Evolutionary conservation across 2,888 invertebrate genomes (phyloP).

Genomic region (Phrixothrix hirtus): DNA sequence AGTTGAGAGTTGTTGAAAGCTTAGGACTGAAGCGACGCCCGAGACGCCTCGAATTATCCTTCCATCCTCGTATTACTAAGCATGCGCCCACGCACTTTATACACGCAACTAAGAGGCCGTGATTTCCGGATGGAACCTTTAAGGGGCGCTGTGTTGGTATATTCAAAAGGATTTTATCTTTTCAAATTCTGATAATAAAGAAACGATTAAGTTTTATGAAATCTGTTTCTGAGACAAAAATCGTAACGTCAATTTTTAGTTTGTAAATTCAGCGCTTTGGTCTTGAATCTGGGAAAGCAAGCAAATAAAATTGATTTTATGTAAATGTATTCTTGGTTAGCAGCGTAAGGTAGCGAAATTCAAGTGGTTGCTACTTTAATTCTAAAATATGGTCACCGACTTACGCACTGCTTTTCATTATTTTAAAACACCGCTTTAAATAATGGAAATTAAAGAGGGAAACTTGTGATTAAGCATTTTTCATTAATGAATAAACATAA

Average conservation of each 20-base stretch:
- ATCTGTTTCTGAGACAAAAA: no score
- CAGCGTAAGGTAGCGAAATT: constrained; percentile 13
- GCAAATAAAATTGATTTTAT: constrained; percentile 27
- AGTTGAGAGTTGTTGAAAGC: constrained; percentile 24
- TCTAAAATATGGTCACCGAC: constrained; percentile 15
- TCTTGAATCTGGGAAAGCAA: constrained; percentile 11
- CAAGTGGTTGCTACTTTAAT: constrained; percentile 21
- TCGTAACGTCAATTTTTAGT: not conserved
- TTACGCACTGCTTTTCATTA: no score
- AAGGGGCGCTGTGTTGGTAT: constrained; percentile 21
- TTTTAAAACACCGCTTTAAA: no score
- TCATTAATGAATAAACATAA: no score
- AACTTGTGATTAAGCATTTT: no score
- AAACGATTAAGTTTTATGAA: no score
- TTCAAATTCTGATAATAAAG: no score
- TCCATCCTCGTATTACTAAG: constrained; percentile 19
- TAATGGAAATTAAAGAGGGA: no score
- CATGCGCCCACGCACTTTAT: constrained; percentile 29
- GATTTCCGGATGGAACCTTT: constrained; percentile 34
- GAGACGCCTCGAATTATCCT: constrained; percentile 27
- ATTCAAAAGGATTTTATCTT: no score
- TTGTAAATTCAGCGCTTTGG: constrained; percentile 3
- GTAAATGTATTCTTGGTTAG: constrained; percentile 20
- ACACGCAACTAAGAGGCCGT: constrained; percentile 36
- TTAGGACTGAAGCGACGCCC: constrained; percentile 28